Evolutionary conservation across 2,888 invertebrate species (phyloP), one percentile per base, ranked within the genome.

Genomic region (Pterostichus madidus): DNA sequence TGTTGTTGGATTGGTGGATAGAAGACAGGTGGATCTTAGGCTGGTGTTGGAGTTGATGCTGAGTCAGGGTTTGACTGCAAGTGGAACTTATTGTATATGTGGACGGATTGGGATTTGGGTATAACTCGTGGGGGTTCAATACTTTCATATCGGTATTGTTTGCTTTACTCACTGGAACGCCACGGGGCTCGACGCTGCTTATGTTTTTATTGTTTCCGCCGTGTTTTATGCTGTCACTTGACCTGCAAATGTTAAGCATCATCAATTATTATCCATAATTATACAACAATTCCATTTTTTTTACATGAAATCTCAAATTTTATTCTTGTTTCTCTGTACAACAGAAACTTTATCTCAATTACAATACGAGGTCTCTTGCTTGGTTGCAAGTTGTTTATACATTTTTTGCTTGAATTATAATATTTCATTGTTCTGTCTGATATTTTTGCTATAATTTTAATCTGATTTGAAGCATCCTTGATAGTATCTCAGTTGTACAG

Each of bases 211-310:
- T 85, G 83, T 78, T 84, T 53, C 79, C 83, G 59, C 85, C 85
- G 73, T 86, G 85, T 88, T 92, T 91, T 88, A 93, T 91, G 89
- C 93, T 91, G 90, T 92, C 94, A 88, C 93, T 90, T 89, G 92
- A 90, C 91, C 93, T 89, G 90, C 89, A 52, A 71, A 39, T 17
- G 17, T 56, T 56, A 49, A 56, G 83, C 86, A 82, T 56, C 79
- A 84, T 79, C 8, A 24, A 24, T 24, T 24, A 24, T 24, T 3
- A 24, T 24, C 3, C 24, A 24, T 2, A 24, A 24, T 24, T 24
- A 24, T n/a, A n/a, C n/a, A n/a, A n/a, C n/a, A n/a, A n/a, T 3
- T 24, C 24, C 3, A 1, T 24, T 24, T 3, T 24, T 24, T 3
- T 2, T 24, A 24, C 24, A 24, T 24, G 1, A 24, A 24, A 24